Evolutionary conservation across 2,113 vertebrate species (phyloP), one percentile per base, ranked within the genome.

Genomic region (Procapra przewalskii): DNA sequence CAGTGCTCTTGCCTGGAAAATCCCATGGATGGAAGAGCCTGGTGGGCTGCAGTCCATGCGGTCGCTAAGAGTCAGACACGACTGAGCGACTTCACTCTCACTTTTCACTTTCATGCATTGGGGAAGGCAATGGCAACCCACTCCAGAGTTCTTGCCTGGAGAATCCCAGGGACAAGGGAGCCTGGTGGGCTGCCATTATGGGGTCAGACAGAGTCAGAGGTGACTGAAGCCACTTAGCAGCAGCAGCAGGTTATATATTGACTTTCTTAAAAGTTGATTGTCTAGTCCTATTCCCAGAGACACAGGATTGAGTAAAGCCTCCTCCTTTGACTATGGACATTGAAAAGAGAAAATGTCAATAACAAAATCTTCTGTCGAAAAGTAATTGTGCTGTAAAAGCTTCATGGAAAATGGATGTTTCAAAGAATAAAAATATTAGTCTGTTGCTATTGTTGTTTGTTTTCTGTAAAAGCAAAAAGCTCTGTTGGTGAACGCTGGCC

Each of bases 171-270:
- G 50, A 52, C 1, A 1, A 1, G 50, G 50, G 50, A 52, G 50
- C 52, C 52, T 52, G 52, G 52, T 52, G 52, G 52, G 52, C 52
- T 52, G 15, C 52, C 52, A 16, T 52, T 52, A 52, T 16, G 52
- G 52, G 15, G 52, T 52, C 3, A 1, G 1, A 52, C 14, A 52
- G 15, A 16, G 52, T 52, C 15, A 0, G 52, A 52, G 1, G 2
- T 1, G 5, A 52, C 52, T 52, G 52, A 52, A 52, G 52, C 2
- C 15, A 52, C 52, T 52, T 52, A 52, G 52, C 52, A 52, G 52
- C 52, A 52, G 52, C 52, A 6, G 52, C 52, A 23, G 10, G 17
- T 54, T 13, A 82, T 54, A 2, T n/a, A 52, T 31, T 21, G 80
- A 33, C 80, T n/a, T 31, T 23, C 11, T 54, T 50, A n/a, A 81